phyloP scores from a whole-genome alignment of 2,113 vertebrate species.

The Salvelinus sp. region DNA sequence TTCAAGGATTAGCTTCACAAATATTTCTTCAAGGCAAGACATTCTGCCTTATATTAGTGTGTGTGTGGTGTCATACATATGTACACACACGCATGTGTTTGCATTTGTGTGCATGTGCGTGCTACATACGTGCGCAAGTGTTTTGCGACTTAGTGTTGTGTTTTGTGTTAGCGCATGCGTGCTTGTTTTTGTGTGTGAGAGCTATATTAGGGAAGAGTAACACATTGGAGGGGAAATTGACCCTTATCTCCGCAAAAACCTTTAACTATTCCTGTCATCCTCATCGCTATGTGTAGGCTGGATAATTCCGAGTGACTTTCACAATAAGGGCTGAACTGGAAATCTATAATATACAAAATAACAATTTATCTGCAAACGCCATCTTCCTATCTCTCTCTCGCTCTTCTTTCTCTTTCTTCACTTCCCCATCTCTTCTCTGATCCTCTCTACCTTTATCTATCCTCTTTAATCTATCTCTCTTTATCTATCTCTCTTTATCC shows the following conservation, averaged over 20 bases:
- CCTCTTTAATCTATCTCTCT: not conserved
- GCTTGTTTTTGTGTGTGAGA: not conserved
- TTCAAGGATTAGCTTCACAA: too few species aligned
- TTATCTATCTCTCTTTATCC: too few species aligned
- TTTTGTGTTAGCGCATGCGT: not conserved
- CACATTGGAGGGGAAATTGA: conserved; percentile 46
- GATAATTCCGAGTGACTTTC: conserved; percentile 55
- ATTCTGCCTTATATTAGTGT: not conserved
- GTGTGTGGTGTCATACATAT: not conserved
- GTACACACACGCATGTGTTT: not conserved
- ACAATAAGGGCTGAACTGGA: conserved; percentile 52
- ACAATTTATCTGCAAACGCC: conserved; percentile 49
- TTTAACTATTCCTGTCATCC: conserved; percentile 46
- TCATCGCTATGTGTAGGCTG: conserved; percentile 36
- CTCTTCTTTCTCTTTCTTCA: conserved; percentile 19
- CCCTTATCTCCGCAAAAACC: conserved; percentile 22
- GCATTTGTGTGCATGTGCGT: not conserved
- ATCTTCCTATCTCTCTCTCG: conserved; percentile 2
- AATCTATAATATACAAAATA: conserved; percentile 66
- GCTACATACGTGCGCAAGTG: not conserved
- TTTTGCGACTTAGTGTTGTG: not conserved
- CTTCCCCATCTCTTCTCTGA: not conserved
- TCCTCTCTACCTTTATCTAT: not conserved
- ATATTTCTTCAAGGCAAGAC: too few species aligned
- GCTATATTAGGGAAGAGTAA: conserved; percentile 19